These are phyloP conservation scores for Uloborus plumipes DNA, from an alignment of 2,888 invertebrate genomes.

Conservation along the genomic window DNA sequence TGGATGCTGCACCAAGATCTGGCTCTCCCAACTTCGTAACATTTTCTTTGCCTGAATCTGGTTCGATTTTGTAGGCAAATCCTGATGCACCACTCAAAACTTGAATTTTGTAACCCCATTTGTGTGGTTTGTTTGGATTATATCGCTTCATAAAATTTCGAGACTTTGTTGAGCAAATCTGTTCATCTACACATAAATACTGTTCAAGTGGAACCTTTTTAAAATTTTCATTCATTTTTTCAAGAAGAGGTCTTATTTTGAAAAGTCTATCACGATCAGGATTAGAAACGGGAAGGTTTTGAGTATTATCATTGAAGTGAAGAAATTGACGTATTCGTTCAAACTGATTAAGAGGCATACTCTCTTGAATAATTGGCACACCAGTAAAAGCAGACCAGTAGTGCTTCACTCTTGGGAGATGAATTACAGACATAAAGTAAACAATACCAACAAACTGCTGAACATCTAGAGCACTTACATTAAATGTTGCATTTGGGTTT, in stretches of 20 bases:
- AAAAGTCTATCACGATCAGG: slow-evolving; percentile 2
- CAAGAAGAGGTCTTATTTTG: background rate
- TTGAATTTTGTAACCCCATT: slow-evolving; percentile 46
- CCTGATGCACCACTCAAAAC: slow-evolving; percentile 32
- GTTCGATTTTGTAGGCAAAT: slow-evolving; percentile 35
- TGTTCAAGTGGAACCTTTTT: slow-evolving; percentile 11
- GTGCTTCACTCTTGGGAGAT: too few relatives aligned
- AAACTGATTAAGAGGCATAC: too few relatives aligned
- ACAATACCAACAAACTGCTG: too few relatives aligned
- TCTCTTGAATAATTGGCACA: too few relatives aligned
- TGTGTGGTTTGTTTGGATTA: slow-evolving; percentile 44
- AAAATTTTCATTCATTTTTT: background rate
- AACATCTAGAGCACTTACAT: too few relatives aligned
- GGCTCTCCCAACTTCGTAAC: background rate
- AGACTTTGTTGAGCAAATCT: slow-evolving; percentile 36
- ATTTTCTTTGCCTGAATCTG: slow-evolving; percentile 13
- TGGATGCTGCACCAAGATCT: slow-evolving; percentile 3
- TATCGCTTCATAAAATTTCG: slow-evolving; percentile 19
- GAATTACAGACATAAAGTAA: too few relatives aligned
- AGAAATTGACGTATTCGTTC: too few relatives aligned
- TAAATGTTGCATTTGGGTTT: too few relatives aligned
- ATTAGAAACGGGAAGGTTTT: too few relatives aligned
- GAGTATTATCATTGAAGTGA: too few relatives aligned
- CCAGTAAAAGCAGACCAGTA: too few relatives aligned
- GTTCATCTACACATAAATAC: slow-evolving; percentile 18